Evolutionary conservation across 2,113 vertebrate genomes (phyloP).

Genomic region (Dipodomys stephensi): DNA sequence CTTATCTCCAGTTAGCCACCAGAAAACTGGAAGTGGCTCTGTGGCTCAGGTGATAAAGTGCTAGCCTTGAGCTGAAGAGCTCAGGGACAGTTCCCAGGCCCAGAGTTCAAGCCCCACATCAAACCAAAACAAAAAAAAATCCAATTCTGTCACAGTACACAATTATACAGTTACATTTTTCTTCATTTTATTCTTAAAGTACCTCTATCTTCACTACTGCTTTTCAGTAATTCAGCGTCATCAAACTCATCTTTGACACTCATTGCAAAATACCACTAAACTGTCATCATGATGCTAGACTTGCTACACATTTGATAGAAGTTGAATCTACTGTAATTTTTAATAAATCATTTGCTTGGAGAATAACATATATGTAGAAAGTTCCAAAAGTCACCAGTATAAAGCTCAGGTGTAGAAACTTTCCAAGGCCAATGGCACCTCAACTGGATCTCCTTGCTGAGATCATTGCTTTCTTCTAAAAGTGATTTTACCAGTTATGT

Average conservation of each 20-base stretch:
- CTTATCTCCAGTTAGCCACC: no score
- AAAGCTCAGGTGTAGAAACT: neutral
- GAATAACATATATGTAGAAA: neutral
- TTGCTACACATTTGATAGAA: neutral
- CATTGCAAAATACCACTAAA: neutral
- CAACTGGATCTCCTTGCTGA: neutral
- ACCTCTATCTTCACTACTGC: neutral
- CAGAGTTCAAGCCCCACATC: no score
- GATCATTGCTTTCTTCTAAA: neutral
- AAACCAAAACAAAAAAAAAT: no score
- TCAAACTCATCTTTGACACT: neutral
- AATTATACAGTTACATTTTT: neutral
- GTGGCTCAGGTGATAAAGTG: no score
- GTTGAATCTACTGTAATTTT: neutral
- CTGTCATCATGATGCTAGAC: neutral
- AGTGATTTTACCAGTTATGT: neutral
- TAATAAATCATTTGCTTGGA: constrained; percentile 22
- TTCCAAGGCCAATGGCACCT: neutral
- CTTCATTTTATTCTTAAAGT: neutral
- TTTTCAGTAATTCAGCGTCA: neutral
- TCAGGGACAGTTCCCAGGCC: no score
- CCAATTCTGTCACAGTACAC: neutral
- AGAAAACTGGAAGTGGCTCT: no score
- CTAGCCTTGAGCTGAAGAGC: no score
- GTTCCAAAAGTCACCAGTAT: neutral